Evolutionary conservation across 2,888 invertebrate genomes (phyloP).

Genomic region (Philaethria dido): DNA sequence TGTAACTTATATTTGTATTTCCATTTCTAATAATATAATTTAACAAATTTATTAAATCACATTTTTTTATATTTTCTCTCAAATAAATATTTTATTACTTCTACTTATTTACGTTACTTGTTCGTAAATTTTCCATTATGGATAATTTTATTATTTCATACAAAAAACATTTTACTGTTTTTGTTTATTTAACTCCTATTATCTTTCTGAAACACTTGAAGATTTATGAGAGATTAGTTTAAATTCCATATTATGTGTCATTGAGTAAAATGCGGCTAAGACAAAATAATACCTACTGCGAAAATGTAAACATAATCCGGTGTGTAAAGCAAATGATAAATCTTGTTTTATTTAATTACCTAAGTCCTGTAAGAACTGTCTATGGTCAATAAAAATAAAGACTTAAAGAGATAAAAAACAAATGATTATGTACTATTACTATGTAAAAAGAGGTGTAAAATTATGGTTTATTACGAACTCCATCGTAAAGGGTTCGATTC

Average conservation of each 20-base stretch:
- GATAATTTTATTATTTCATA: neutral
- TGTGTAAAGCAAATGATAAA: slow-evolving; percentile 2
- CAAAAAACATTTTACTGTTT: neutral
- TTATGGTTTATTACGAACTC: too few species aligned
- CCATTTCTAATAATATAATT: too few species aligned
- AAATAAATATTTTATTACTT: neutral
- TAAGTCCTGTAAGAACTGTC: neutral
- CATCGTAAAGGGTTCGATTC: too few species aligned
- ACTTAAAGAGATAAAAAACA: neutral
- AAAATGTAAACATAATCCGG: slow-evolving; percentile 1
- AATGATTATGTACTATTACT: neutral
- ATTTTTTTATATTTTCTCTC: too few species aligned
- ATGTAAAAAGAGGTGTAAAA: too few species aligned
- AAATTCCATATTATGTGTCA: neutral
- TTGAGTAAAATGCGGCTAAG: neutral
- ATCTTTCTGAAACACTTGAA: neutral
- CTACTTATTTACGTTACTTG: neutral
- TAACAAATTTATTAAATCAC: too few species aligned
- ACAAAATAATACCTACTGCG: neutral
- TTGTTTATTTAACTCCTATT: neutral
- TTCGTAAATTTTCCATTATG: neutral
- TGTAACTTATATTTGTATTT: too few species aligned
- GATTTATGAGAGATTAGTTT: neutral
- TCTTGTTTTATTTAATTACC: neutral
- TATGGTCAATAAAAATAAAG: neutral